A percentile compares a stretch with the other conserved stretches of the same genome.
Conservation (phyloP, 2,888 invertebrate species). For the Macrophya alboannulata region DNA sequence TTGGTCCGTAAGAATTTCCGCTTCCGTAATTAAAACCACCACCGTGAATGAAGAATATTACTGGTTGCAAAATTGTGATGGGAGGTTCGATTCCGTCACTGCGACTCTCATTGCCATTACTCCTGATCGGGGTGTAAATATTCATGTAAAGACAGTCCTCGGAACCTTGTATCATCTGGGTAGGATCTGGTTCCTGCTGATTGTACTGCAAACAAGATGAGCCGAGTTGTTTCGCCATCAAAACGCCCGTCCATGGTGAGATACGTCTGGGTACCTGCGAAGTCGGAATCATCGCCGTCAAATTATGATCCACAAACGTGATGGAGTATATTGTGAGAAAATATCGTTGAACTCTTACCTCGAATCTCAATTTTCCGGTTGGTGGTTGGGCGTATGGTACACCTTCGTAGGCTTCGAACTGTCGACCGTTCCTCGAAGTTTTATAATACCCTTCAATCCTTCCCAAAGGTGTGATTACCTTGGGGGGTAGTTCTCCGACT, state of each 20-base stretch:
- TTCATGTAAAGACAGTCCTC: slow-evolving; percentile 77
- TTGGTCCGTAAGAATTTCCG: slow-evolving; percentile 81
- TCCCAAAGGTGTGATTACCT: slow-evolving; percentile 69
- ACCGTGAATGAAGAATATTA: slow-evolving; percentile 66
- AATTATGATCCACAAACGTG: background rate
- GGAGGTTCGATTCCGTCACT: background rate
- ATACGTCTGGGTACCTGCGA: slow-evolving; percentile 70
- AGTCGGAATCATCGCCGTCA: background rate
- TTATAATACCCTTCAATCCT: slow-evolving; percentile 70
- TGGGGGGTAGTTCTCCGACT: slow-evolving; percentile 59
- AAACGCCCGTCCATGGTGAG: slow-evolving; percentile 69
- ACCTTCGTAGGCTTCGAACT: slow-evolving; percentile 73
- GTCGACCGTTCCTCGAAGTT: slow-evolving; percentile 68
- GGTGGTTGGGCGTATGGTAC: slow-evolving; percentile 74
- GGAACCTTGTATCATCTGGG: slow-evolving; percentile 69
- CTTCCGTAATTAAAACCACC: slow-evolving; percentile 83
- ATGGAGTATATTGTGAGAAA: background rate
- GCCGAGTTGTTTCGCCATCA: slow-evolving; percentile 71
- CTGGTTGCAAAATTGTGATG: slow-evolving; percentile 57
- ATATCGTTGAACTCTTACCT: slow-evolving; percentile 64
- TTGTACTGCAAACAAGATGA: slow-evolving; percentile 72
- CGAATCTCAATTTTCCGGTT: slow-evolving; percentile 71
- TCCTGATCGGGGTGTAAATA: slow-evolving; percentile 66
- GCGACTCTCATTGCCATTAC: background rate
- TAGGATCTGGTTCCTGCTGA: slow-evolving; percentile 63